Base-by-base conservation (phyloP, 2,113 vertebrate species). In the Talpa occidentalis region DNA sequence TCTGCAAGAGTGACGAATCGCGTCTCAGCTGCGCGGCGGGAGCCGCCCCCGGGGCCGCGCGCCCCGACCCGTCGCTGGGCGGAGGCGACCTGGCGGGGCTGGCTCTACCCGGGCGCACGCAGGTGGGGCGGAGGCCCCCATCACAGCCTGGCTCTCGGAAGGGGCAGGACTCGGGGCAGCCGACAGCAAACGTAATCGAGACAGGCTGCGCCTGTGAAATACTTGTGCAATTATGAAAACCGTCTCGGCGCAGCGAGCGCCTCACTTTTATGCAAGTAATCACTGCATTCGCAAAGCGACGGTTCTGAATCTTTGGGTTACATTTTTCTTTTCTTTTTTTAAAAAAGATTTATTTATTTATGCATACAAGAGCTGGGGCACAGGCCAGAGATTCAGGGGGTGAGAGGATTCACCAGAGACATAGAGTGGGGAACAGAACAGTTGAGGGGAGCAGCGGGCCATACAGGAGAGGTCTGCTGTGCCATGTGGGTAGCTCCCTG, bases 1-100 rank as follows among this genome's bases (percentile, higher is more conserved):
- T 98, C 96, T 97, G 95, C 10, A 79, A 96, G 88, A 95, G 82
- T 96, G 98, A 95, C 98, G 98, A 98, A 98, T 98, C 97, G 95
- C 96, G 80, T 72, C 87, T 87, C 92, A 66, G 96, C 84, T 84
- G 80, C 54, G 96, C 86, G 93, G 95, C 95, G 74, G 70, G 84
- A 96, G 95, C 97, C 98, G 82, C 97, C 98, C 97, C 97, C 96
- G 10, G 26, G 15, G 97, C 97, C 91, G 42, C 26, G 60, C 76
- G 85, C 52, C 26, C 21, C 14, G 30, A 42, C 67, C 47, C 2
- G 32, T 67, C 11, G 22, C 88, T 2, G 96, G 91, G 89, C 28
- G 76, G 88, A 94, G 88, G 81, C 73, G n/a, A 76, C 91, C 85
- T 15, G 85, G 83, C 24, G 16, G 10, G 16, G 82, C 76, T 3